Percentiles rank a stretch among this genome's conserved stretches.
phyloP scores from a whole-genome alignment of 2,888 invertebrate species.

The Myopa testacea region DNA sequence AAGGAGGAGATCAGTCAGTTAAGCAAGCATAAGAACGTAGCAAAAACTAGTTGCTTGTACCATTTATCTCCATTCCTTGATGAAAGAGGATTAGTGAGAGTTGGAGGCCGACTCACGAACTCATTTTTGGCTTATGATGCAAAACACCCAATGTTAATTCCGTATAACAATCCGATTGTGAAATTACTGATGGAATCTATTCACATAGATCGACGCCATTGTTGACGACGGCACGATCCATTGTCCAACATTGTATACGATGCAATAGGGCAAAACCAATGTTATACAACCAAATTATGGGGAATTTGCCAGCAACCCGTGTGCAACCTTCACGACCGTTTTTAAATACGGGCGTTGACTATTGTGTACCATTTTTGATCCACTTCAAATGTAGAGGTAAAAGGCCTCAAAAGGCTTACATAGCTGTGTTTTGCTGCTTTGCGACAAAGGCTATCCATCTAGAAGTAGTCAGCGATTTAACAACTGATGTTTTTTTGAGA shows the following conservation, averaged over 20 bases:
- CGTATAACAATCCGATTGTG: background rate
- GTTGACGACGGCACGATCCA: background rate
- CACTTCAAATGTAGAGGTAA: no score
- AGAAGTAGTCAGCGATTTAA: slow-evolving; percentile 44
- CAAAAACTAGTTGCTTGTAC: slow-evolving; percentile 41
- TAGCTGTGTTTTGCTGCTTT: slow-evolving; percentile 44
- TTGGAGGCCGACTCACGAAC: background rate
- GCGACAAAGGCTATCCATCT: slow-evolving; percentile 44
- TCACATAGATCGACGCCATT: background rate
- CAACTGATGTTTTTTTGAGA: slow-evolving; percentile 42
- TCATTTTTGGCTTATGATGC: no score
- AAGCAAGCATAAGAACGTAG: background rate
- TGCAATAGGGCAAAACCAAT: background rate
- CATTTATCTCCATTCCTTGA: background rate
- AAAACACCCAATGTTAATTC: background rate
- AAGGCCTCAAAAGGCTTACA: slow-evolving; percentile 13
- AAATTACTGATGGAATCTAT: background rate
- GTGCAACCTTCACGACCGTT: background rate
- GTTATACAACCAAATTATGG: background rate
- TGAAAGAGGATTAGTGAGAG: background rate
- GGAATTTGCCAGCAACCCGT: background rate
- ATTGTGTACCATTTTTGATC: no score
- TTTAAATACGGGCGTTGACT: slow-evolving; percentile 11
- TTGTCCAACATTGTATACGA: background rate
- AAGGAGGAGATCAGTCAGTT: background rate